Evolutionary conservation across 2,797 vertebrate species (phyloP), one percentile per base, ranked within the genome.

Genomic region (Xyrichtys novacula): DNA sequence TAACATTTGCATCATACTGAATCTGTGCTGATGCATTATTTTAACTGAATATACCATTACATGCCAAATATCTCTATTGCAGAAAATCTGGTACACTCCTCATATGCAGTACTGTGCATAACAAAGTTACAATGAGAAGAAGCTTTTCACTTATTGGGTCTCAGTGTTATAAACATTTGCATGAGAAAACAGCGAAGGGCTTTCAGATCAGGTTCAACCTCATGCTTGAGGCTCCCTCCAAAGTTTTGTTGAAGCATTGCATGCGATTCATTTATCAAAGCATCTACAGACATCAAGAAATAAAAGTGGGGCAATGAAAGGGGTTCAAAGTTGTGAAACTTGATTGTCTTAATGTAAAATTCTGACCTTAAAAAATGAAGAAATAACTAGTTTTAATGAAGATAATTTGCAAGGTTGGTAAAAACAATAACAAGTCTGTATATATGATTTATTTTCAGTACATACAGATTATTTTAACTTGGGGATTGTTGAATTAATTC

Each of bases 151-250:
- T 26, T 40, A 0, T 14, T 32, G 15, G 29, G 4, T 63, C 8
- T 76, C 68, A 17, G 8, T 36, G 2, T 3, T 8, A 1, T 40
- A 25, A 43, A 31, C 65, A 56, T 72, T 72, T 67, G n/a, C 17
- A 42, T 16, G 34, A 43, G 29, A 64, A 29, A 16, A 68, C 22
- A 63, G 47, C 38, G 29, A 52, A 14, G 23, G 10, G 10, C 32
- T 65, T 44, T 43, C 31, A 46, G 31, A 68, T 46, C 5, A 28
- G 46, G 59, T 65, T 75, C 74, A 88, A 58, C 56, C 23, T 81
- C 65, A 83, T 80, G 87, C 83, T 65, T 72, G 76, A 88, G 75
- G 91, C 92, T 93, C 93, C 92, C 92, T 92, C 92, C 90, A 81
- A 85, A 86, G 91, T 84, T 88, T n/a, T 71, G 36, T 79, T 42